Percentiles rank a stretch among this genome's conserved stretches.
Conservation (phyloP, 2,113 vertebrate species). For the Cebidichthys violaceus region DNA sequence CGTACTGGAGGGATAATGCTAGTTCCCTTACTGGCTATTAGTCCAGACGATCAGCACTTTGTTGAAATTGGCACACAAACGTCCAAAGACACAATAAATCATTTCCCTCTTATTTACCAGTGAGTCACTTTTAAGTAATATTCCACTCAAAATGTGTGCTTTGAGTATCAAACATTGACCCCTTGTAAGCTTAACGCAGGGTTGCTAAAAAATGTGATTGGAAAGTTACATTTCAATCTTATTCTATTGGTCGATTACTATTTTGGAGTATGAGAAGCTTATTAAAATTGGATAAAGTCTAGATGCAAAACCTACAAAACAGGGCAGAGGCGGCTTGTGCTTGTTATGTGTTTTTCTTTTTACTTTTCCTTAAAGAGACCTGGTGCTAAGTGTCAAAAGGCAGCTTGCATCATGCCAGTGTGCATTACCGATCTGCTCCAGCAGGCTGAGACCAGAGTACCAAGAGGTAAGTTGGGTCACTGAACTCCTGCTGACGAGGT, state of each 20-base stretch:
- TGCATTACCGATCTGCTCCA: conserved; percentile 95
- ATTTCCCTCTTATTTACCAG: neutral
- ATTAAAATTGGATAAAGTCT: neutral
- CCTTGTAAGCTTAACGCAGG: neutral
- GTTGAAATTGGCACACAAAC: neutral
- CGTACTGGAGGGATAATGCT: neutral
- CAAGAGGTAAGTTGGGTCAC: conserved; percentile 89
- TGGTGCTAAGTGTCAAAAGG: neutral
- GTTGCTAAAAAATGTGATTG: neutral
- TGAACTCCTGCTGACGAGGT: conserved; percentile 87
- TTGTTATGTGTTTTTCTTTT: neutral
- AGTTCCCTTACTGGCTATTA: neutral
- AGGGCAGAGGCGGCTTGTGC: neutral
- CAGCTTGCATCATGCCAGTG: neutral
- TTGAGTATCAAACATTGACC: neutral
- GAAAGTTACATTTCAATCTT: too few species aligned
- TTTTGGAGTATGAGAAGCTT: neutral
- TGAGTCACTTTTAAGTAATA: neutral
- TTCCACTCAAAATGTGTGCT: neutral
- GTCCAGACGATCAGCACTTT: neutral
- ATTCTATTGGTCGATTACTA: neutral
- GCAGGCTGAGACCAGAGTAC: conserved; percentile 93
- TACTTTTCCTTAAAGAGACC: neutral
- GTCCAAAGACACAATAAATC: neutral
- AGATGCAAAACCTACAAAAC: neutral